phyloP scores from a whole-genome alignment of 2,888 invertebrate species.

The Xestoiulus laeticollis region DNA sequence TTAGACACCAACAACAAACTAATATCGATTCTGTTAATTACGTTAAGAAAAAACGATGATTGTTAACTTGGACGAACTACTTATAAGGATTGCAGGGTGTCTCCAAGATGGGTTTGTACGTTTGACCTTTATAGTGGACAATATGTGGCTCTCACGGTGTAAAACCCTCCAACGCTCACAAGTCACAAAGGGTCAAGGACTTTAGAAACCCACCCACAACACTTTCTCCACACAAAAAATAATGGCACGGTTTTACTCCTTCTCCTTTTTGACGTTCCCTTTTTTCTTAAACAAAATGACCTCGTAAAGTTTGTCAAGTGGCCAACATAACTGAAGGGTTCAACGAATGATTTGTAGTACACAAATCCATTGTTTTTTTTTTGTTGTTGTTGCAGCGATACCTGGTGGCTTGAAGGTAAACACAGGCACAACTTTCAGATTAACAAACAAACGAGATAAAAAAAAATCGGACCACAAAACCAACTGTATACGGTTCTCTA shows the following conservation, averaged over 20 bases:
- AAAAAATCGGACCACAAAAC: not conserved
- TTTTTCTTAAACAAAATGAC: constrained; percentile 24
- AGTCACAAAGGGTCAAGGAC: not conserved
- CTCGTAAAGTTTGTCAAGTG: constrained; percentile 27
- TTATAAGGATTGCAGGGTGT: not conserved
- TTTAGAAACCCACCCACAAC: not conserved
- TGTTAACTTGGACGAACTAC: too few species aligned
- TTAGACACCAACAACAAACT: not conserved
- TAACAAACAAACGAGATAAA: constrained; percentile 20
- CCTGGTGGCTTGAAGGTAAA: constrained; percentile 14
- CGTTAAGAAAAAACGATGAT: not conserved
- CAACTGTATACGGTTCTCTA: not conserved
- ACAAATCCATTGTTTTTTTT: not conserved
- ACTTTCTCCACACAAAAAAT: not conserved
- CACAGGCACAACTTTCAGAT: not conserved
- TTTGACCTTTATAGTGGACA: not conserved
- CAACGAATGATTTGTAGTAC: constrained; percentile 36
- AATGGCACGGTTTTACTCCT: not conserved
- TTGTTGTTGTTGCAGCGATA: constrained; percentile 31
- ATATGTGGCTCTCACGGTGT: not conserved
- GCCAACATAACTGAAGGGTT: constrained; percentile 23
- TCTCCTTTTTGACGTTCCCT: constrained; percentile 24
- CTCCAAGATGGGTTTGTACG: not conserved
- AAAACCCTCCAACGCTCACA: not conserved
- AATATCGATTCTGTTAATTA: not conserved